A percentile compares a stretch with the other conserved stretches of the same genome.
Evolutionary conservation across 1,140 invertebrate species (phyloP).

Genomic region (Leptinotarsa lineolata): DNA sequence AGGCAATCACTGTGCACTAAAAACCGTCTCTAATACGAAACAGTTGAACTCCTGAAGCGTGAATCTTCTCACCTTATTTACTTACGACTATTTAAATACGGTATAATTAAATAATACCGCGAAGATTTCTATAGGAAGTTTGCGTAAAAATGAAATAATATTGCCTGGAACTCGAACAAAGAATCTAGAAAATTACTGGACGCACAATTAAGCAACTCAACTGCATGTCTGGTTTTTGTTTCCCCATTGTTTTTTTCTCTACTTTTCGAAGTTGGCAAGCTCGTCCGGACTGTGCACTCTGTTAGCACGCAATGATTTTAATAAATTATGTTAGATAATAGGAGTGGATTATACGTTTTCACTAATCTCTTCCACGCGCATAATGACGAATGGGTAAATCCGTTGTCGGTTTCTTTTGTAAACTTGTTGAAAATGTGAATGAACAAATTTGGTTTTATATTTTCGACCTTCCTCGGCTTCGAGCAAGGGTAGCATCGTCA

Average conservation of each 20-base stretch:
- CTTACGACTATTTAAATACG: not conserved
- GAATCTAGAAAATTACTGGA: not conserved
- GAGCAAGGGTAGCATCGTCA: too few relatives aligned
- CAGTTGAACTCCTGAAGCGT: not conserved
- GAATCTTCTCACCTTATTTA: constrained; percentile 6
- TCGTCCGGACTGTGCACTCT: not conserved
- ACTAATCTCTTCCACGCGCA: not conserved
- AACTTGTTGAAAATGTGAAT: too few relatives aligned
- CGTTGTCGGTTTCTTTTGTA: too few relatives aligned
- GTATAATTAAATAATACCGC: not conserved
- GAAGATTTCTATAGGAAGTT: not conserved
- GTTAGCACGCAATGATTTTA: not conserved
- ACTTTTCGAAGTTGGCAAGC: not conserved
- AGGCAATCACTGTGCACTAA: not conserved
- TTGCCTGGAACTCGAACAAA: not conserved
- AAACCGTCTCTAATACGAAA: constrained; percentile 2
- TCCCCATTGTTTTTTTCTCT: not conserved
- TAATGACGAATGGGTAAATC: too few relatives aligned
- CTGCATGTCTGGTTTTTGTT: not conserved
- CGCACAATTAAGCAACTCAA: constrained; percentile 6
- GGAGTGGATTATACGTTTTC: not conserved
- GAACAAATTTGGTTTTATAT: too few relatives aligned
- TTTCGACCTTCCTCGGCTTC: too few relatives aligned
- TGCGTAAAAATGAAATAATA: constrained; percentile 8
- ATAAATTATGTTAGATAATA: not conserved